Conservation (phyloP, 2,113 vertebrate species). For the Lipophrys pholis region DNA sequence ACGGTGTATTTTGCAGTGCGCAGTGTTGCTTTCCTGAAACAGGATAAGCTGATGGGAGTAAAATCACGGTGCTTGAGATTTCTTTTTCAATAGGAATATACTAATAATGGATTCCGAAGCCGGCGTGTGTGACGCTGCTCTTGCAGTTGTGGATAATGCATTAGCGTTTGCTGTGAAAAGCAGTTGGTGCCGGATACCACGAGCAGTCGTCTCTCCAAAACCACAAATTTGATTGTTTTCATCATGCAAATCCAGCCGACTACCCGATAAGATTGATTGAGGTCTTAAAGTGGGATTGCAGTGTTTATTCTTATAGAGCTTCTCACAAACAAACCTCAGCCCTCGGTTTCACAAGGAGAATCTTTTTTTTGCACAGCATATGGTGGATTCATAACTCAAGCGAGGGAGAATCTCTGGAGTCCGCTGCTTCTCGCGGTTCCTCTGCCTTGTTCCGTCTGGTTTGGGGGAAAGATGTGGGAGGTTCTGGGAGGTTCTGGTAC, state of each 20-base stretch:
- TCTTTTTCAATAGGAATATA: slow-evolving; percentile 68
- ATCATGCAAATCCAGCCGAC: slow-evolving; percentile 72
- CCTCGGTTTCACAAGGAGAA: slow-evolving; percentile 61
- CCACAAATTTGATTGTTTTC: slow-evolving; percentile 72
- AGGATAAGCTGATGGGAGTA: slow-evolving; percentile 76
- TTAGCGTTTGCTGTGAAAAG: slow-evolving; percentile 75
- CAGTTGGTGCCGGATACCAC: slow-evolving; percentile 59
- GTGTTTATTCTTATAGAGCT: slow-evolving; percentile 73
- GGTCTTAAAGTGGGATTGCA: slow-evolving; percentile 68
- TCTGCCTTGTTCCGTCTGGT: slow-evolving; percentile 77
- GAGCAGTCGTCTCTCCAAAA: slow-evolving; percentile 61
- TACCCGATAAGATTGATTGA: slow-evolving; percentile 72
- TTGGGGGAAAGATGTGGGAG: slow-evolving; percentile 69
- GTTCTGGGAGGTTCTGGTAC: slow-evolving; percentile 74
- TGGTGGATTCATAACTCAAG: slow-evolving; percentile 75
- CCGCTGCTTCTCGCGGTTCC: slow-evolving; percentile 70
- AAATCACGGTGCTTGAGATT: slow-evolving; percentile 71
- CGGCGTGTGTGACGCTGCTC: slow-evolving; percentile 46
- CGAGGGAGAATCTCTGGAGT: slow-evolving; percentile 67
- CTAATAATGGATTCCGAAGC: slow-evolving; percentile 74
- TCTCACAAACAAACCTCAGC: slow-evolving; percentile 75
- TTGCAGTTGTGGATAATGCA: slow-evolving; percentile 70
- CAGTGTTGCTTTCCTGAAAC: slow-evolving; percentile 70
- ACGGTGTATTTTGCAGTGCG: slow-evolving; percentile 62
- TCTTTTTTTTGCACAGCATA: slow-evolving; percentile 69